phyloP scores from a whole-genome alignment of 2,797 vertebrate genomes.

The Numenius phaeopus region DNA sequence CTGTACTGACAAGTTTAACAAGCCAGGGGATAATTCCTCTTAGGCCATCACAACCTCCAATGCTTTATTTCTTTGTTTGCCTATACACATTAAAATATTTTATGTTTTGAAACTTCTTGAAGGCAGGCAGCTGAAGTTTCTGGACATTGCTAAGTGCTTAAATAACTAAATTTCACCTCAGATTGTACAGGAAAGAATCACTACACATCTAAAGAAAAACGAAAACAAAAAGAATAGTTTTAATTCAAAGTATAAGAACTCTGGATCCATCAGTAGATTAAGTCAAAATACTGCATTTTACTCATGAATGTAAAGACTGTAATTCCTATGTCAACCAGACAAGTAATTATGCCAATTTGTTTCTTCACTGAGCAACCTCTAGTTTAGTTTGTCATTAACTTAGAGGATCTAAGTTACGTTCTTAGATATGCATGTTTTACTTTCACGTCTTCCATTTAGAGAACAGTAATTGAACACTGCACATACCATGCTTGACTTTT shows the following conservation, averaged over 20 bases:
- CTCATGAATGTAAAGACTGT: background rate
- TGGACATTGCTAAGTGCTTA: background rate
- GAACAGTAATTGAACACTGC: background rate
- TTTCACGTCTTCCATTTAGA: background rate
- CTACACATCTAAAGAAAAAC: background rate
- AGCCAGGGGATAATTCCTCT: background rate
- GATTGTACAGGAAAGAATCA: background rate
- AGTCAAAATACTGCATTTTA: background rate
- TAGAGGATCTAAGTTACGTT: fast-evolving
- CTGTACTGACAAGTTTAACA: background rate
- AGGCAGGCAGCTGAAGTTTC: background rate
- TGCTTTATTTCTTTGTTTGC: background rate
- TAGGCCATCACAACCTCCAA: background rate
- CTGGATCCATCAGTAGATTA: background rate
- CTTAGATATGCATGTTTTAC: background rate
- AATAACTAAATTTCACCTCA: background rate
- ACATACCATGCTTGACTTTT: background rate
- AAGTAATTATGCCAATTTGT: background rate
- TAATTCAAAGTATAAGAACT: background rate
- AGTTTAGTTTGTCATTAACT: background rate
- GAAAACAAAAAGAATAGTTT: background rate
- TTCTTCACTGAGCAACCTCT: background rate
- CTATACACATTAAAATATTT: background rate
- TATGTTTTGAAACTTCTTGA: background rate
- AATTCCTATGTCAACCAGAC: background rate